These are phyloP conservation scores for Drosophila siamana DNA, from an alignment of 2,888 invertebrate species.

Conservation along the genomic window DNA sequence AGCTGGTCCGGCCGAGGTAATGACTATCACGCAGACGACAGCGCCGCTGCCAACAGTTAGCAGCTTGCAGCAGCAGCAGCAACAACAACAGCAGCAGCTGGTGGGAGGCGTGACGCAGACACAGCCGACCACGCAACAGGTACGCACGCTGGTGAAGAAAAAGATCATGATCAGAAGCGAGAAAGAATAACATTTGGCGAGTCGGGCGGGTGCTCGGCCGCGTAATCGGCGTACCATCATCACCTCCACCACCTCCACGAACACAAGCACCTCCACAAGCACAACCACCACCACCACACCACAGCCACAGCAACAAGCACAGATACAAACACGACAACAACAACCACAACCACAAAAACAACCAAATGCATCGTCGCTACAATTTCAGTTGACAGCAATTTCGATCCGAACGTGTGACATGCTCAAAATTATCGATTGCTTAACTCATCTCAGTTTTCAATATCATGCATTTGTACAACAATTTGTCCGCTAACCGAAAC, in stretches of 20 bases:
- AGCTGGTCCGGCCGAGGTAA: slow-evolving; percentile 79
- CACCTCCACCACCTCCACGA: slow-evolving; percentile 47
- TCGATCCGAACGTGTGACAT: slow-evolving; percentile 33
- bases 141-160: slow-evolving; percentile 85
- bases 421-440: slow-evolving; percentile 24
- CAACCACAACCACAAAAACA: slow-evolving; percentile 39
- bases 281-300: slow-evolving; percentile 29
- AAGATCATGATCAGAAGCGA: slow-evolving; percentile 85
- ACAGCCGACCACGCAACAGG: slow-evolving; percentile 84
- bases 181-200: slow-evolving; percentile 82
- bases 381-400: slow-evolving; percentile 39
- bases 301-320: slow-evolving; percentile 39
- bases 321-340: slow-evolving; percentile 39
- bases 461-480: slow-evolving; percentile 53
- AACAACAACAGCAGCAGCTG: slow-evolving; percentile 62
- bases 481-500: slow-evolving; percentile 29
- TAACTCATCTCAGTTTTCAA: slow-evolving; percentile 35
- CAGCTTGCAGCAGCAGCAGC: slow-evolving; percentile 77
- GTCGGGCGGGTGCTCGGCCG: slow-evolving; percentile 46
- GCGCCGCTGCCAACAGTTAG: slow-evolving; percentile 59
- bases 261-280: slow-evolving; percentile 32
- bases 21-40: slow-evolving; percentile 82
- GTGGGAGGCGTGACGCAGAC: slow-evolving; percentile 24
- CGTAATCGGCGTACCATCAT: slow-evolving; percentile 64
- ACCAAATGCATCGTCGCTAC: slow-evolving; percentile 55